Evolutionary conservation across 1,140 invertebrate genomes (phyloP), one percentile per base, ranked within the genome.

Genomic region (Pseudomyrmex pallidus): DNA sequence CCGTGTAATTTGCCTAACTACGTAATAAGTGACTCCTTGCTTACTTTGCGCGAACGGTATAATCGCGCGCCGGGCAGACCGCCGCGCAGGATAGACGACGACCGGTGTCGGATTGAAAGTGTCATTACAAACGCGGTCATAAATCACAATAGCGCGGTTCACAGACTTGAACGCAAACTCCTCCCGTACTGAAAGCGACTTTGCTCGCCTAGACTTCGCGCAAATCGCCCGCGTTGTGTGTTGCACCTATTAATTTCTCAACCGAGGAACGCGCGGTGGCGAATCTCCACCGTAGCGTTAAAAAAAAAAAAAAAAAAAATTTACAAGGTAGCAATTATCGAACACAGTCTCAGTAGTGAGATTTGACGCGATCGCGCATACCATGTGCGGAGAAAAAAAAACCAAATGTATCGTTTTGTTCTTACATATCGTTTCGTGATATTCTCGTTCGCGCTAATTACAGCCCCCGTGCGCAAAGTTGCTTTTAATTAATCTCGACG

Each of bases 11-110:
- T 84, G n/a, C 25, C 85, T 88, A 88, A 88, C 86, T 84, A 87
- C 85, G 78, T 88, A 88, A 88, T 88, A 85, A 88, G 85, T 73
- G 70, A 88, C 77, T 87, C 66, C 87, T 87, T 85, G 82, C 82
- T 80, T 74, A 82, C 82, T 88, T 87, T 87, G 64, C 46, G 44
- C 74, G 63, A 15, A 76, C 74, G 68, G 66, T 62, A 62, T 67
- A 82, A 84, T 78, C 62, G 82, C 54, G 5, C 35, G 25, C 25
- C 25, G 35, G 44, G 48, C 13, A 48, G 44, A 22, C 64, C 64
- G 74, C 70, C 74, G 59, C 61, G 35, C 70, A 56, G 15, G 13
- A 61, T 25, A 83, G 66, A 76, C 62, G 50, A 35, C 35, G 35
- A 35, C 35, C 20, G 68, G 13, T 57, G 13, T 70, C 35, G 50